Base-by-base conservation (phyloP, 2,113 vertebrate genomes). In the Neomonachus schauinslandi region DNA sequence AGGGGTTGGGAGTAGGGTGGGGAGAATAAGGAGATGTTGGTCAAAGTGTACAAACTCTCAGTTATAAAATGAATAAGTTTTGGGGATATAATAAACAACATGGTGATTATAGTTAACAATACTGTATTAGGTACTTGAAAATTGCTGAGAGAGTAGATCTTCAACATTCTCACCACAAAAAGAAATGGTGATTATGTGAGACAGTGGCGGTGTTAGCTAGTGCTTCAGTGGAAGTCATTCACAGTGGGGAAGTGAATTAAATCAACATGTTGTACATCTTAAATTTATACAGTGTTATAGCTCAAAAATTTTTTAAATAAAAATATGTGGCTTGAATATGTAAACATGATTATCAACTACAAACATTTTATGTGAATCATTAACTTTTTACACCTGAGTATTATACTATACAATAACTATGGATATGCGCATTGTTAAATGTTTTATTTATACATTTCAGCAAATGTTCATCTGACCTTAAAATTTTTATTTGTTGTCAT, bases 271-370 rank as follows among this genome's bases (percentile, higher is more conserved):
- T 42, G n/a, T 77, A 65, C 63, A 90, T 31, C 3, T 57, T 91
- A 76, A 91, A 67, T 28, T 95, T 76, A 84, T 9, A 84, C 6
- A 77, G 33, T 91, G 28, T 95, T 77, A 31, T 79, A 85, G 36
- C 59, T 49, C 59, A 67, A 42, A 84, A 33, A 63, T 2, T 88
- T 55, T 28, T 16, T 2, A 93, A 94, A 71, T n/a, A 49, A 85
- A 57, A 67, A 65, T 57, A 88, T 55, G 10, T 79, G 19, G 24
- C 59, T 88, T 91, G 76, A 96, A 28, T 91, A 57, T 36, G 19
- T 71, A 94, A 97, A 85, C 24, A 55, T 63, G 79, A 33, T 85
- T 39, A 74, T 85, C 39, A 80, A 59, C 39, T 93, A n/a, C 33
- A 71, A 53, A 19, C n/a, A 81, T 67, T 93, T 90, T 65, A 90